Evolutionary conservation across 2,797 vertebrate species (phyloP), one percentile per base, ranked within the genome.

Genomic region (Philypnodon macrostomus): DNA sequence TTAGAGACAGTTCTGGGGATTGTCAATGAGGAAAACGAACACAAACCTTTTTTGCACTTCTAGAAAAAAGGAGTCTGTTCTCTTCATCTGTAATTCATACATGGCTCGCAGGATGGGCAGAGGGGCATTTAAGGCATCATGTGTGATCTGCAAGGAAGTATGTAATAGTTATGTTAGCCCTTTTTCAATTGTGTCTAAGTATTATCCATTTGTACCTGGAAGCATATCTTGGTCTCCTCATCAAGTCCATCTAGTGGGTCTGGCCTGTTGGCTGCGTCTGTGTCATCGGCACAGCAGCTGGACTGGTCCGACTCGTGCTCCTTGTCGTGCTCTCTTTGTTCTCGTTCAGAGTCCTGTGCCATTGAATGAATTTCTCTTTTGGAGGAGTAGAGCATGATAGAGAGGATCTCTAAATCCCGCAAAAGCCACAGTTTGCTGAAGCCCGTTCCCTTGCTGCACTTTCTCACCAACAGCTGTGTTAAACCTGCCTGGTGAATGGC

Each of bases 401-500:
- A 98, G 36, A 99, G 89, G 66, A 98, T 95, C 91, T 99, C 97
- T 23, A 99, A 77, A 77, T 99, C 96, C 14, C 95, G 84, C 39
- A 99, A 91, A 34, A 99, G 86, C 97, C 97, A 99, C 8, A 96
- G 94, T 79, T 98, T 99, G 76, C 94, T 99, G 83, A 98, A 98
- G 55, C 97, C 97, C 0, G 97, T 99, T 7, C 96, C 97, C 78
- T 97, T 98, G 81, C 95, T 98, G 75, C 97, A 96, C 75, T 96
- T 99, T 69, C 93, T 93, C 70, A 98, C 95, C 32, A 99, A 87
- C 48, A 99, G 88, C 79, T 96, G 95, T 34, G 93, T 92, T 47
- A 99, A 86, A 9, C 91, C 95, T 0, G 92, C 92, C 58, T 90
- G 87, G 52, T 94, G 92, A 61, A 98, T 93, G 63, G 91, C 91